phyloP scores from a whole-genome alignment of 2,888 invertebrate species.

The Acanthosepion lycidas region DNA sequence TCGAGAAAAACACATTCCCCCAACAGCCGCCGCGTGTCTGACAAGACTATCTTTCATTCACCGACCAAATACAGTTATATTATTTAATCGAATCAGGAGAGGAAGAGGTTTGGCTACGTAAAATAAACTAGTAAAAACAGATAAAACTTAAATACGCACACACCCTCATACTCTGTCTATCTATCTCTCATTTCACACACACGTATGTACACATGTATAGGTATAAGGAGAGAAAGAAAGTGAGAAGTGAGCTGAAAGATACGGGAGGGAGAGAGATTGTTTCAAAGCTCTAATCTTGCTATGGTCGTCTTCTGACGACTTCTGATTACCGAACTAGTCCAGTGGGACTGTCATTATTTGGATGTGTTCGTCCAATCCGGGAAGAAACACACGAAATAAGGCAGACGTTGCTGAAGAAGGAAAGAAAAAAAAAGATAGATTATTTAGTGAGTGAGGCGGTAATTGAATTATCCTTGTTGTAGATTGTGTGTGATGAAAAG shows the following conservation, averaged over 20 bases:
- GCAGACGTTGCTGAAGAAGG: not conserved
- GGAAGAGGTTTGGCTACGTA: not conserved
- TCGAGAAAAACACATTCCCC: not conserved
- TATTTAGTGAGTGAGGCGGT: not conserved
- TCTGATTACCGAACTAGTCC: conserved; percentile 33
- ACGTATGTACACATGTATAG: not conserved
- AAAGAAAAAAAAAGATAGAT: not conserved
- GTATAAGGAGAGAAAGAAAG: not conserved
- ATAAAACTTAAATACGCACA: not conserved
- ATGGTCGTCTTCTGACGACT: not conserved
- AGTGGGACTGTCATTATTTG: conserved; percentile 21
- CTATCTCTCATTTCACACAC: too few species aligned
- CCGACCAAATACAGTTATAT: not conserved
- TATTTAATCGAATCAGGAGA: not conserved
- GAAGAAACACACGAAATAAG: not conserved
- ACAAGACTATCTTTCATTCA: not conserved
- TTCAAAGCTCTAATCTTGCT: not conserved
- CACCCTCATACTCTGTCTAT: not conserved
- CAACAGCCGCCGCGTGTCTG: not conserved
- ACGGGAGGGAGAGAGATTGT: not conserved
- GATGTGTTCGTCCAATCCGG: not conserved
- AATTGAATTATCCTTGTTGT: not conserved
- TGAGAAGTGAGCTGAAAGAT: not conserved
- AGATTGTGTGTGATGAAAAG: conserved; percentile 33
- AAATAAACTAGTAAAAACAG: not conserved